phyloP scores from a whole-genome alignment of 2,888 invertebrate species.

The Morpho helenor region DNA sequence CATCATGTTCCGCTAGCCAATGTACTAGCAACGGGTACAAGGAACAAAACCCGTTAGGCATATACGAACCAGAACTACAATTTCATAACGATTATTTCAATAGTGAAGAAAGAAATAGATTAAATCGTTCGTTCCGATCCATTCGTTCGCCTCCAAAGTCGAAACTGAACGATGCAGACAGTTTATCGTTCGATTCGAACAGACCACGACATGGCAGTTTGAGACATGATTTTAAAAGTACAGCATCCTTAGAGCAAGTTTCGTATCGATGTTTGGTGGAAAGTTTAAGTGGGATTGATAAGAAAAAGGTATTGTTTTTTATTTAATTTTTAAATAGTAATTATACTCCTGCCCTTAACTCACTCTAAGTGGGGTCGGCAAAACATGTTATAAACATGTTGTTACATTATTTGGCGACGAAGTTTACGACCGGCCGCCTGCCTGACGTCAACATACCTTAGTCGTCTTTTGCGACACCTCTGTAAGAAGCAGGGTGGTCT shows the following conservation, averaged over 20 bases:
- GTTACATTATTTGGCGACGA: too few species aligned
- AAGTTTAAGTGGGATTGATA: conserved; percentile 43
- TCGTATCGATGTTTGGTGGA: conserved; percentile 53
- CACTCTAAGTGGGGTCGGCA: too few species aligned
- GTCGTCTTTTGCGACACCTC: too few species aligned
- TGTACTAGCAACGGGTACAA: conserved; percentile 37
- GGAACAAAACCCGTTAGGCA: conserved; percentile 35
- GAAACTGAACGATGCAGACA: conserved; percentile 43
- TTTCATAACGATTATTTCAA: conserved; percentile 67
- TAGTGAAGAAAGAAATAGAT: conserved; percentile 45
- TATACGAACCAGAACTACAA: conserved; percentile 44
- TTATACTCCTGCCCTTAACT: not conserved
- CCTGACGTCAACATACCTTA: too few species aligned
- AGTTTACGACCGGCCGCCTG: too few species aligned
- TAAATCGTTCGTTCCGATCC: conserved; percentile 56
- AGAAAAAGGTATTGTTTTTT: conserved; percentile 43
- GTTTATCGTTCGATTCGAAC: conserved; percentile 47
- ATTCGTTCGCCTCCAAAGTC: conserved; percentile 43
- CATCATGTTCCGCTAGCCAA: conserved; percentile 57
- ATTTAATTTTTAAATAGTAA: not conserved
- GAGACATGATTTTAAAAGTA: conserved; percentile 49
- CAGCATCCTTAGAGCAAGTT: conserved; percentile 56
- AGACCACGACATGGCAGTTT: conserved; percentile 46
- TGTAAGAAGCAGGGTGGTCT: too few species aligned
- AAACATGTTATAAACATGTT: too few species aligned